Conservation (phyloP, 2,888 invertebrate species). For the Epirrita christyi region DNA sequence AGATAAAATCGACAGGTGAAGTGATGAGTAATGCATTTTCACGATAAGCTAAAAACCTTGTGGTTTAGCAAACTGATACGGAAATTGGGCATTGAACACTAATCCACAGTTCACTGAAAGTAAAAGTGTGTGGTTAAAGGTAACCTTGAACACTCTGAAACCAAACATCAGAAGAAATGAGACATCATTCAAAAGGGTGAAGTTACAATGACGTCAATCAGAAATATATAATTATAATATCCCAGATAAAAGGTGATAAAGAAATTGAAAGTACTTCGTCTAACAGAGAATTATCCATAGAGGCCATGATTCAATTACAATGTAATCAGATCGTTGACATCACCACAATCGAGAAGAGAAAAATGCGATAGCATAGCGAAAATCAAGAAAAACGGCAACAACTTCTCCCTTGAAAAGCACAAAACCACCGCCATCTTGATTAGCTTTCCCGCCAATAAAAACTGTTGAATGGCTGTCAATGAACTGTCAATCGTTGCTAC, state of each 20-base stretch:
- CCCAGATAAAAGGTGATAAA: neutral
- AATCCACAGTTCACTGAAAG: neutral
- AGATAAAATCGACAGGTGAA: constrained; percentile 35
- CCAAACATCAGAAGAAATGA: neutral
- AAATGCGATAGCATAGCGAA: constrained; percentile 42
- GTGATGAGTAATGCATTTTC: constrained; percentile 31
- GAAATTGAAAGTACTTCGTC: no score
- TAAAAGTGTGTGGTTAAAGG: neutral
- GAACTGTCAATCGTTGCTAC: constrained; percentile 33
- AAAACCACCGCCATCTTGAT: constrained; percentile 46
- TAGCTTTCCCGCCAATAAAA: constrained; percentile 50
- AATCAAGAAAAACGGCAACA: constrained; percentile 41
- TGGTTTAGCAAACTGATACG: constrained; percentile 26
- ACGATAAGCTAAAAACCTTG: constrained; percentile 31
- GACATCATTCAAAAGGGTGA: neutral
- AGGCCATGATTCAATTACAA: constrained; percentile 12
- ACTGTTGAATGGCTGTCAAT: constrained; percentile 32
- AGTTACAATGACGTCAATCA: neutral
- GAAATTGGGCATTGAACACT: constrained; percentile 6
- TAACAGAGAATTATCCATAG: no score
- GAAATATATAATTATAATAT: neutral
- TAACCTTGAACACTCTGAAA: neutral
- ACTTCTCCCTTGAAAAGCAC: constrained; percentile 51
- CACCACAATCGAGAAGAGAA: constrained; percentile 34
- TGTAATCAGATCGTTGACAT: constrained; percentile 27